Evolutionary conservation across 2,113 vertebrate genomes (phyloP), one percentile per base, ranked within the genome.

Genomic region (Mungos mungo): DNA sequence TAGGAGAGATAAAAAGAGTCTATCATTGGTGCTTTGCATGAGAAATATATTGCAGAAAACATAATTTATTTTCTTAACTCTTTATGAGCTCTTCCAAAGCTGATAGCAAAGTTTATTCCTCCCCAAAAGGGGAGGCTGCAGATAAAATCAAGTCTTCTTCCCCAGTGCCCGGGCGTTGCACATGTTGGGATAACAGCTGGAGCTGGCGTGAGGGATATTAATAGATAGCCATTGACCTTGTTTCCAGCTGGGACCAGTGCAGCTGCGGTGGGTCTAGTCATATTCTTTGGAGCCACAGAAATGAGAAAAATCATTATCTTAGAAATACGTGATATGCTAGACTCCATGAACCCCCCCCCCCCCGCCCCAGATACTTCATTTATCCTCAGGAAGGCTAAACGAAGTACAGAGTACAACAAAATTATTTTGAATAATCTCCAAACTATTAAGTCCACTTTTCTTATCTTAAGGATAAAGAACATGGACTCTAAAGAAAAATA

Each of bases 151-250:
- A 83, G 82, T 11, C 91, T 86, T 93, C 84, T 74, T 16, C 83
- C 72, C 90, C 80, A 95, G 88, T 68, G 47, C 74, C 27, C 35
- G 19, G 76, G 7, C 16, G 11, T 2, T 14, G 82, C 54, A 83
- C 72, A 15, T 77, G 87, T 97, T 90, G 96, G 80, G 93, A 45
- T 79, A 97, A 97, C 96, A 98, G 98, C 97, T 98, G 98, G 92
- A 98, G 98, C 97, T 98, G 98, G 92, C 57, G 8, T 86, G 88
- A 33, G n/a, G 57, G 79, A 81, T 91, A 95, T 92, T 89, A 97
- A 98, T 33, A 95, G 92, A 63, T 77, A 81, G 94, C 85, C 72
- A 95, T 97, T 98, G 98, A 98, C 96, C 93, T 94, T 90, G 97
- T 54, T 16, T 16, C 52, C 15, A 18, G 52, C 52, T 54, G 52